Evolutionary conservation across 2,888 invertebrate genomes (phyloP).

Genomic region (Drosophila histrio): DNA sequence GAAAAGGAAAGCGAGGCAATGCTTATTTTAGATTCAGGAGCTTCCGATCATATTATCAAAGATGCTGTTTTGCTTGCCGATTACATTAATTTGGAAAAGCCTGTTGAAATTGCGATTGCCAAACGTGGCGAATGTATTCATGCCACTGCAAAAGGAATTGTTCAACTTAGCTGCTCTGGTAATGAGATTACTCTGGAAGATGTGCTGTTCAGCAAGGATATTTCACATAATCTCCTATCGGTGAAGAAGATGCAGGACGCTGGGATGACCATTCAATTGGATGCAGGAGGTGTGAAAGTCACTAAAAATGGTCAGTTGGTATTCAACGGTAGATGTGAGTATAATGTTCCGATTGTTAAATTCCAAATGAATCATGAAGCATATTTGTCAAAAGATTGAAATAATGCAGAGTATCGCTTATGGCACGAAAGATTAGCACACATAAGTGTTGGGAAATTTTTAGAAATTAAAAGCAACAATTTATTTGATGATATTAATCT

Average conservation of each 20-base stretch:
- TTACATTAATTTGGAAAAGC: neutral
- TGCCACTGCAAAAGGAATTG: slow-evolving; percentile 3
- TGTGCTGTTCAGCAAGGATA: slow-evolving; percentile 12
- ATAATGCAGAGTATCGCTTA: neutral
- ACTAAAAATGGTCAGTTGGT: slow-evolving; percentile 7
- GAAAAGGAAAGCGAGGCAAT: neutral
- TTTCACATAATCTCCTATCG: slow-evolving; percentile 7
- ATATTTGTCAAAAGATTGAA: neutral
- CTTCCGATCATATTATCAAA: slow-evolving; percentile 8
- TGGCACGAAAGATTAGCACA: neutral
- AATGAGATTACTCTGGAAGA: slow-evolving; percentile 1
- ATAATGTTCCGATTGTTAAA: slow-evolving; percentile 18
- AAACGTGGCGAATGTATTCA: neutral
- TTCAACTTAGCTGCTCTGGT: neutral
- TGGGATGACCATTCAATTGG: slow-evolving; percentile 10
- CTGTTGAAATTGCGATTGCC: slow-evolving; percentile 4
- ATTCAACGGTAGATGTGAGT: slow-evolving; percentile 12
- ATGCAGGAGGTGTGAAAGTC: neutral
- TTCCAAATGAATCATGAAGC: neutral
- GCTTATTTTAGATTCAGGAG: slow-evolving; percentile 11
- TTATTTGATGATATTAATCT: neutral
- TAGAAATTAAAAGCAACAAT: neutral
- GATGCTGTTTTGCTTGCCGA: slow-evolving; percentile 8
- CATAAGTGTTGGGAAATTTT: neutral
- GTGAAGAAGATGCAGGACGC: slow-evolving; percentile 8